A percentile compares a stretch with the other conserved stretches of the same genome.
Conservation (phyloP, 2,797 vertebrate genomes). For the Gorsachius magnificus region DNA sequence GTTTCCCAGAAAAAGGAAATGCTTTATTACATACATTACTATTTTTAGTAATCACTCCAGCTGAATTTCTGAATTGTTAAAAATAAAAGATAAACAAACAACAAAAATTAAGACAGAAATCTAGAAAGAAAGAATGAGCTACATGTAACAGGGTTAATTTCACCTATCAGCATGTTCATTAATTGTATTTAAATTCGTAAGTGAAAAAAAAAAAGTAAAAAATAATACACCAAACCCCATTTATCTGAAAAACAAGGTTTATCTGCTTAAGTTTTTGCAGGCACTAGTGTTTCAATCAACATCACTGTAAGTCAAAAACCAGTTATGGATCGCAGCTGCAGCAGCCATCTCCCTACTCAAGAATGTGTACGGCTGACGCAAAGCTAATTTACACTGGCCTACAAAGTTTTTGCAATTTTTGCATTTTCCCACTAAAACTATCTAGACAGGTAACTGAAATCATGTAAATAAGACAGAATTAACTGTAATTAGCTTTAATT, state of each 20-base stretch:
- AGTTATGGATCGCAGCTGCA: background rate
- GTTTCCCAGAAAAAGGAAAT: conserved; percentile 65
- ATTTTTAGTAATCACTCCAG: conserved; percentile 44
- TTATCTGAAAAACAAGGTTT: background rate
- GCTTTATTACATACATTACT: conserved; percentile 45
- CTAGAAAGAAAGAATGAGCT: background rate
- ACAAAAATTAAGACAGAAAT: background rate
- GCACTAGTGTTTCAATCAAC: background rate
- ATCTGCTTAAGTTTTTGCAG: background rate
- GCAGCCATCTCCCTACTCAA: background rate
- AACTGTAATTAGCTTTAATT: background rate
- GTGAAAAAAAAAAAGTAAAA: background rate
- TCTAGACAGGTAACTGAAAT: background rate
- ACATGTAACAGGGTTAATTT: background rate
- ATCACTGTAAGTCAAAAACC: background rate
- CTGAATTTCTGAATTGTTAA: conserved; percentile 29
- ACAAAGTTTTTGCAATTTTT: background rate
- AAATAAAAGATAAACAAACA: conserved; percentile 14
- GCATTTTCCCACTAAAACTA: background rate
- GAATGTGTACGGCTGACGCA: background rate
- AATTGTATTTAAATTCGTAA: background rate
- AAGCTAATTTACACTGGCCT: background rate
- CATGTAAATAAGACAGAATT: background rate
- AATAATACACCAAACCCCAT: background rate
- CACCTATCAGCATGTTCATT: background rate